Conservation (phyloP, 2,797 vertebrate species). For the Ara ararauna region DNA sequence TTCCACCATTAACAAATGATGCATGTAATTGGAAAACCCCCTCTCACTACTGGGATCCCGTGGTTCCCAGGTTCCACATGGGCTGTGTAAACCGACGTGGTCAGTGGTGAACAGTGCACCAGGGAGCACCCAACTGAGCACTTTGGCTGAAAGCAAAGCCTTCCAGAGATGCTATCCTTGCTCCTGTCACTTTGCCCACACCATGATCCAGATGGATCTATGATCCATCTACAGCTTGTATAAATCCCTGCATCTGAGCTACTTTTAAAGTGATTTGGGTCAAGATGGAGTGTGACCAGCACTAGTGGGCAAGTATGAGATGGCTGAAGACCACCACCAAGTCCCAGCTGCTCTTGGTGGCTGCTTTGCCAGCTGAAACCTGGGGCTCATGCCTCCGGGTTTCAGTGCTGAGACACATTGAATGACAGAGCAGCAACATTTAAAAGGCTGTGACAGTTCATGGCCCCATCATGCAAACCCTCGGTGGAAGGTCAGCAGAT, state of each 20-base stretch:
- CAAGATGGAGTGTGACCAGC: neutral
- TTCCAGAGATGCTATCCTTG: neutral
- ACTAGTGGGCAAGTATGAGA: neutral
- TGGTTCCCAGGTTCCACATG: neutral
- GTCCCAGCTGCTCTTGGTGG: neutral
- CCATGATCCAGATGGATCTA: neutral
- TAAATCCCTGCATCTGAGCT: neutral
- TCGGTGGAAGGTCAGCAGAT: conserved; percentile 30
- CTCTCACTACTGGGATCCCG: accelerated
- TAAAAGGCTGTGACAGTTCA: neutral
- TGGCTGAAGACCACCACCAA: neutral
- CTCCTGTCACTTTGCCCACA: neutral
- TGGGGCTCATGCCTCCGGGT: neutral
- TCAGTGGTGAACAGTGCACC: accelerated
- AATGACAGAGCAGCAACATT: neutral
- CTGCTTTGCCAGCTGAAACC: neutral
- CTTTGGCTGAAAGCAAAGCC: neutral
- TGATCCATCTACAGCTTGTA: neutral
- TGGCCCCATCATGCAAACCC: neutral
- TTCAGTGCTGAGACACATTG: neutral
- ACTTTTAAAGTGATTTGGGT: neutral
- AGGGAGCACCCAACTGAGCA: accelerated
- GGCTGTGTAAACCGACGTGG: neutral
- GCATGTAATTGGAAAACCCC: neutral
- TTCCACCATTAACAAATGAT: neutral